Evolutionary conservation across 2,888 invertebrate species (phyloP), one percentile per base, ranked within the genome.

Genomic region (Papilio gigon): DNA sequence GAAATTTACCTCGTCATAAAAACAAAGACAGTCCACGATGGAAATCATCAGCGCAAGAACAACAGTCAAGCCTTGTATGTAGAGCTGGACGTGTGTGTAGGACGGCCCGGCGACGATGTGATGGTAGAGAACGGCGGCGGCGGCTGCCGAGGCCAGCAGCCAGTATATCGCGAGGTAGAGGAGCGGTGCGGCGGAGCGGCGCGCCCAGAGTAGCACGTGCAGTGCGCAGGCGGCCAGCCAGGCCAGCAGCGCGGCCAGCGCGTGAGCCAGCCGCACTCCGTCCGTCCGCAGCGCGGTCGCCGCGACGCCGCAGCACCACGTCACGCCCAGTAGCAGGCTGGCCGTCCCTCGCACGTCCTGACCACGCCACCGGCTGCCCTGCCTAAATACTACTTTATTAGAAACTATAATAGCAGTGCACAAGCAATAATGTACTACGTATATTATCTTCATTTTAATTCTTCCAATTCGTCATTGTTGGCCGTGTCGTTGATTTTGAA

Each of bases 141-240:
- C 80, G 30, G 85, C 81, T 11, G 78, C 76, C n/a, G 88, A 78
- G 0, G 87, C 76, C 53, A 91, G 83, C 22, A 88, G 77, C 89
- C 91, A 92, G 76, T 92, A 92, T 70, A 92, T 80, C n/a, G 84
- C 85, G 35, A 92, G 84, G 77, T 90, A 92, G 40, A 92, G 85
- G 69, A 89, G 77, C 25, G 89, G 90, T 0, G 91, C 86, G n/a
- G 87, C 83, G 20, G 85, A 82, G 66, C 84, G 84, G 17, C 91
- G 81, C 1, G 82, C 84, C 89, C 90, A 89, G 14, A 92, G 80
- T 0, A 86, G 79, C 0, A 88, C 81, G 75, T 92, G 91, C 63
- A 92, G 84, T 5, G 81, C 84, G 0, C 88, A 86, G 8, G 91
- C 89, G 1, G 90, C 88, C 6, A 90, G 74, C 91, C 91, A 90